Percentiles rank a stretch among this genome's conserved stretches.
Conservation (phyloP, 2,113 vertebrate genomes). For the Phrynosoma platyrhinos region DNA sequence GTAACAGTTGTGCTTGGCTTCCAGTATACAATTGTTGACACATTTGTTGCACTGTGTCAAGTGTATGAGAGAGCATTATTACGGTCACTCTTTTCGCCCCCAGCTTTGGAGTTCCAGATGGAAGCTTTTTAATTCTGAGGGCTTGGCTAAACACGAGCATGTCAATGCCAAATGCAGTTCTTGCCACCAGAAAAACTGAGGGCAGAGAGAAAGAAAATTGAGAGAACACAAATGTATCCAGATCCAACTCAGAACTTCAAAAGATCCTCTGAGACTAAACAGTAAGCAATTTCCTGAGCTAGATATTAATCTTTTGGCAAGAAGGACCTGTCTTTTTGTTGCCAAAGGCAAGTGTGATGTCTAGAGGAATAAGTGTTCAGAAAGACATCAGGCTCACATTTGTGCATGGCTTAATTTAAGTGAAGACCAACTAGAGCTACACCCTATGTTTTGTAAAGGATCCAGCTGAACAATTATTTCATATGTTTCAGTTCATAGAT, state of each 20-base stretch:
- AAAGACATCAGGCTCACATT: not conserved
- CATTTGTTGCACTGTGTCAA: not conserved
- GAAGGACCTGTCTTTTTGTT: not conserved
- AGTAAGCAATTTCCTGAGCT: not conserved
- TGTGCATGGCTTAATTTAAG: not conserved
- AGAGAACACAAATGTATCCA: not conserved
- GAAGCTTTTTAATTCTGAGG: slow-evolving; percentile 2
- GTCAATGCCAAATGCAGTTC: not conserved
- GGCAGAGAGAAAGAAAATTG: not conserved
- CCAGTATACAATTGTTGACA: too few species aligned
- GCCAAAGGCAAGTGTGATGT: not conserved
- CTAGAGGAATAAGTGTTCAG: not conserved
- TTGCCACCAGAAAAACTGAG: not conserved
- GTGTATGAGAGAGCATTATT: not conserved
- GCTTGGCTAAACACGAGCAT: not conserved
- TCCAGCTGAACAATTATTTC: not conserved
- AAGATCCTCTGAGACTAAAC: not conserved
- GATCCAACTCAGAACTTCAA: not conserved
- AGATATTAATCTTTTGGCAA: not conserved
- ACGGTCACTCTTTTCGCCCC: not conserved
- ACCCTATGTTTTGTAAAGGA: not conserved
- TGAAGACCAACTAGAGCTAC: not conserved
- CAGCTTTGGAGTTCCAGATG: fast-evolving
- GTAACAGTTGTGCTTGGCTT: too few species aligned
- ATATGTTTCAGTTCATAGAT: not conserved